Evolutionary conservation across 1,140 invertebrate genomes (phyloP).

Genomic region (Calosoma granatense): DNA sequence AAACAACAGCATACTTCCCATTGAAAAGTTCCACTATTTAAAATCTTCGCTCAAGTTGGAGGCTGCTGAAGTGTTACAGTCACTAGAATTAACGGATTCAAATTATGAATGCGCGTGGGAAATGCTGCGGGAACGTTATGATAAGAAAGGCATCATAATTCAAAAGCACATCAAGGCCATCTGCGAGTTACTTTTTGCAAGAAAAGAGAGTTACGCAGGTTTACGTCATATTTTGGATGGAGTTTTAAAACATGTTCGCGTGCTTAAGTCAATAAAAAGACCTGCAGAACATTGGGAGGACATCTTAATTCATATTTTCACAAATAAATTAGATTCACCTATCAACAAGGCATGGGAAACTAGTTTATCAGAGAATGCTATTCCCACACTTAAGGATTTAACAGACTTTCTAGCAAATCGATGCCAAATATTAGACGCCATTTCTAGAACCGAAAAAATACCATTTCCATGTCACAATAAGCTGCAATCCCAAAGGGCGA

Average conservation of each 20-base stretch:
- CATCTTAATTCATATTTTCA: constrained; percentile 17
- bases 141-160: constrained; percentile 25
- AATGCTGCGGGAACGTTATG: constrained; percentile 25
- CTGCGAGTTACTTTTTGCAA: constrained; percentile 17
- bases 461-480: not conserved
- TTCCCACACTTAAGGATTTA: constrained; percentile 15
- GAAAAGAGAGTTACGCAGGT: constrained; percentile 1
- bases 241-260: constrained; percentile 13
- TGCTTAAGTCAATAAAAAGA: constrained; percentile 16
- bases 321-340: constrained; percentile 16
- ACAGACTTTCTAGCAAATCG: constrained; percentile 15
- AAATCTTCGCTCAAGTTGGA: constrained; percentile 21
- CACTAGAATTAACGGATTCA: constrained; percentile 22
- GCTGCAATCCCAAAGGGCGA: not conserved
- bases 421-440: constrained; percentile 10
- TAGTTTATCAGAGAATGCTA: constrained; percentile 8
- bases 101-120: constrained; percentile 28
- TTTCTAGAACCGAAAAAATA: not conserved
- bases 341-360: constrained; percentile 18
- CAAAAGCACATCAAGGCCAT: constrained; percentile 27
- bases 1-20: constrained; percentile 16
- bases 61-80: constrained; percentile 21
- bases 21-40: constrained; percentile 26
- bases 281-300: constrained; percentile 18
- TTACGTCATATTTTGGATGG: constrained; percentile 16